Conservation (phyloP, 1,140 invertebrate genomes). For the Zaprionus vittiger region DNA sequence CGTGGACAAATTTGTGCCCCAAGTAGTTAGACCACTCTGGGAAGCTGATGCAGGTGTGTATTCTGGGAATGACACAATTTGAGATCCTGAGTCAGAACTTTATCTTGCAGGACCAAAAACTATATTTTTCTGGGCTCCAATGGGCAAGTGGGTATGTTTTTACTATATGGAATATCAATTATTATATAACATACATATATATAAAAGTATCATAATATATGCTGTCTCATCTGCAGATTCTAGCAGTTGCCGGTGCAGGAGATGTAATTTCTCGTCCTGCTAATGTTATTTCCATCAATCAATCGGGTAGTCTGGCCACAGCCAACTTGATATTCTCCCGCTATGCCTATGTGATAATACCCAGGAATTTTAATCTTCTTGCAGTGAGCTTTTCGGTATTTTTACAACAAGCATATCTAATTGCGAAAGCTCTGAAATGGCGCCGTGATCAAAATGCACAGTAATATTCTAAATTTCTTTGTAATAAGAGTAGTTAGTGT, state of each 20-base stretch:
- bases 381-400: slow-evolving; percentile 44
- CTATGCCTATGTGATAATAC: slow-evolving; percentile 59
- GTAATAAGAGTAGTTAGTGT: too few relatives aligned
- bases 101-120: slow-evolving; percentile 48
- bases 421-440: slow-evolving; percentile 49
- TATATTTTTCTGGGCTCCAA: slow-evolving; percentile 62
- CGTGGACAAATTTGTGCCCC: slow-evolving; percentile 41
- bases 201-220: neutral
- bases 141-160: slow-evolving; percentile 57
- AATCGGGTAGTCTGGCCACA: slow-evolving; percentile 25
- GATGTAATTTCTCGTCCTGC: slow-evolving; percentile 51
- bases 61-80: neutral
- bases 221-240: slow-evolving; percentile 3
- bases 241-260: slow-evolving; percentile 50
- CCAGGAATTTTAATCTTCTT: slow-evolving; percentile 56
- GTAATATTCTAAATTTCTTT: too few relatives aligned
- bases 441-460: slow-evolving; percentile 2
- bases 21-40: slow-evolving; percentile 43
- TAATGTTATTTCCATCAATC: slow-evolving; percentile 51
- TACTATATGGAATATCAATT: too few relatives aligned
- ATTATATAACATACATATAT: too few relatives aligned
- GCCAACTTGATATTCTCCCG: slow-evolving; percentile 58
- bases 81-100: neutral
- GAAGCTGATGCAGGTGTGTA: slow-evolving; percentile 44
- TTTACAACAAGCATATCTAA: neutral